A percentile compares a stretch with the other conserved stretches of the same genome.
phyloP scores from a whole-genome alignment of 1,140 invertebrate species.

The Trachymyrmex septentrionalis region DNA sequence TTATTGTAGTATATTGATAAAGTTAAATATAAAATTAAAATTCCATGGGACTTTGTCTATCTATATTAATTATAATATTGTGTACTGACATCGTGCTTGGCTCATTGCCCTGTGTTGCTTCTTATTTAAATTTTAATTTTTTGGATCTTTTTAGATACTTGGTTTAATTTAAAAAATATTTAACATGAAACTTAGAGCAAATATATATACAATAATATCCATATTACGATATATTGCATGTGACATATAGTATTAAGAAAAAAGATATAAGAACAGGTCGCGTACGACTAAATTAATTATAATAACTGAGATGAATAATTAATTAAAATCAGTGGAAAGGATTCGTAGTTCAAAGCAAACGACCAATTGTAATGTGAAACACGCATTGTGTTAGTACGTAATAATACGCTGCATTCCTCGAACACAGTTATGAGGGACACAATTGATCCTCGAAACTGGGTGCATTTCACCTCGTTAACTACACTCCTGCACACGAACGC shows the following conservation, averaged over 20 bases:
- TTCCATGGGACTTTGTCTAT: no score
- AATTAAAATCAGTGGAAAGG: background rate
- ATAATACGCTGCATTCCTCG: conserved; percentile 13
- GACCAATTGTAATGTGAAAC: background rate
- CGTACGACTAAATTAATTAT: background rate
- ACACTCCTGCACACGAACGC: background rate
- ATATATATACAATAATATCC: no score
- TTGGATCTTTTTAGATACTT: no score
- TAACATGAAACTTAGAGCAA: no score
- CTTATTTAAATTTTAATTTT: no score
- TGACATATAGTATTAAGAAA: background rate
- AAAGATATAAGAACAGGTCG: background rate
- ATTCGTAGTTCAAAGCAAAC: background rate
- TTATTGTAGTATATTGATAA: no score
- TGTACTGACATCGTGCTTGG: no score
- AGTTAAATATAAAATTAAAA: no score
- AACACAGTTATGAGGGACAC: background rate
- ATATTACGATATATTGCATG: background rate
- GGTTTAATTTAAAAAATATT: no score
- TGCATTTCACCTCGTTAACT: conserved; percentile 51
- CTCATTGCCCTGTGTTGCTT: no score
- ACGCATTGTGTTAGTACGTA: background rate
- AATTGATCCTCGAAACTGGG: conserved; percentile 26
- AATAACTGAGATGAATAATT: background rate
- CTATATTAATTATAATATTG: no score